phyloP scores from a whole-genome alignment of 1,140 invertebrate genomes.

The Bilobella aurantiaca region DNA sequence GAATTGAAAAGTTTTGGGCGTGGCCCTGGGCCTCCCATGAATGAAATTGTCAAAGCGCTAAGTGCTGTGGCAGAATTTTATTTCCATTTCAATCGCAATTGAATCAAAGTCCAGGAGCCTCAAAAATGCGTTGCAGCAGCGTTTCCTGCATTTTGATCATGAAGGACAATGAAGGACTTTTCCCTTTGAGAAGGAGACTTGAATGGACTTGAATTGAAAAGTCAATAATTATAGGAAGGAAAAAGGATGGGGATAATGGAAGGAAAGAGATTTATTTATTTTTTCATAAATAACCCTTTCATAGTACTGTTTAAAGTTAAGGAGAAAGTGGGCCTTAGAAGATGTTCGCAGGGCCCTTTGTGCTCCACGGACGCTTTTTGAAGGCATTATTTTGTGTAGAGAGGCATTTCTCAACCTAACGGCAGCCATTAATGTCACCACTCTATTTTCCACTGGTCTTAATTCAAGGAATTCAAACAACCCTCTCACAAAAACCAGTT shows the following conservation, averaged over 20 bases:
- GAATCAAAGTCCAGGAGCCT: background rate
- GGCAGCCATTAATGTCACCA: background rate
- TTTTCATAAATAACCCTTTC: background rate
- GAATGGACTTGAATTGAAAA: background rate
- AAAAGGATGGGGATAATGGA: no score
- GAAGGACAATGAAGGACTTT: no score
- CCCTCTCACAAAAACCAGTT: background rate
- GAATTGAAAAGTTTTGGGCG: conserved; percentile 8
- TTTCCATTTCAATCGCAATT: background rate
- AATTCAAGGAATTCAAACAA: background rate
- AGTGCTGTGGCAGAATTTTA: background rate
- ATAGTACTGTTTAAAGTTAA: background rate
- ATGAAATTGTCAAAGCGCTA: background rate
- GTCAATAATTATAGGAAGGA: background rate
- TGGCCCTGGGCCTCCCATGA: background rate
- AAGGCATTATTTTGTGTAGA: background rate
- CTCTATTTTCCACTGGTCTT: no score
- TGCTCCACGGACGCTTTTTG: background rate
- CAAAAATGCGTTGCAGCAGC: background rate
- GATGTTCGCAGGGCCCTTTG: no score
- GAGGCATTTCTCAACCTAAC: background rate
- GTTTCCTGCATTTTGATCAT: no score
- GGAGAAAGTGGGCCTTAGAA: background rate
- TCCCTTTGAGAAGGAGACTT: background rate
- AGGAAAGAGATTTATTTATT: conserved; percentile 3